Evolutionary conservation across 2,888 invertebrate species (phyloP), one percentile per base, ranked within the genome.

Genomic region (Drosophila prolongata): DNA sequence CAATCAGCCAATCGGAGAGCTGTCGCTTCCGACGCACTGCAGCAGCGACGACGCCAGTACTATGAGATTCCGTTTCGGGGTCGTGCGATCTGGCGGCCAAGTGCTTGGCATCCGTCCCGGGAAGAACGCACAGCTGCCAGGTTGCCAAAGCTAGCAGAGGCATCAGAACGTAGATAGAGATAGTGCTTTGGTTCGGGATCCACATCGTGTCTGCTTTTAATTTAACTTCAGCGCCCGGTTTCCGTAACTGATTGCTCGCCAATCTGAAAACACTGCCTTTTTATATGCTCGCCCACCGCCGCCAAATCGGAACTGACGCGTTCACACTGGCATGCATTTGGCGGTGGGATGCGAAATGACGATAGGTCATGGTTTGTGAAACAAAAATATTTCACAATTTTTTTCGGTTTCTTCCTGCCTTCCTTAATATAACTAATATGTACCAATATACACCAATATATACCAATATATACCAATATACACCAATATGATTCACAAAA

Each of bases 1-100:
- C 95, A 75, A 97, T 95, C 64, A 97, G 94, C 80, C 96, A 92
- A 90, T 96, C 96, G 13, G 90, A 89, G 65, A 90, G 87, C 9
- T 92, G 92, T 52, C 91, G 85, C 11, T 46, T 44, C 19, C 69
- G 56, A 4, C 75, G 71, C 11, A 53, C 44, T 75, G 61, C 42
- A 11, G 44, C n/a, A 11, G n/a, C 58, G 47, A 40, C 54, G 46
- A 37, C 61, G 43, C 38, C 54, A 49, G 37, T 47, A 16, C 19
- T 77, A 77, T 86, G 90, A 81, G 85, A 80, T 61, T 54, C 71
- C 24, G 72, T 46, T 27, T 46, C 8, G 72, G 79, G 72, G 78
- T 78, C 70, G 80, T 75, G 40, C 27, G 35, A 56, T 56, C 55
- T 40, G 66, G 4, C 53, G 44, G n/a, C 60, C 66, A 82, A 61